Base-by-base conservation (phyloP, 2,888 invertebrate genomes). In the Dasysyrphus tricinctus region DNA sequence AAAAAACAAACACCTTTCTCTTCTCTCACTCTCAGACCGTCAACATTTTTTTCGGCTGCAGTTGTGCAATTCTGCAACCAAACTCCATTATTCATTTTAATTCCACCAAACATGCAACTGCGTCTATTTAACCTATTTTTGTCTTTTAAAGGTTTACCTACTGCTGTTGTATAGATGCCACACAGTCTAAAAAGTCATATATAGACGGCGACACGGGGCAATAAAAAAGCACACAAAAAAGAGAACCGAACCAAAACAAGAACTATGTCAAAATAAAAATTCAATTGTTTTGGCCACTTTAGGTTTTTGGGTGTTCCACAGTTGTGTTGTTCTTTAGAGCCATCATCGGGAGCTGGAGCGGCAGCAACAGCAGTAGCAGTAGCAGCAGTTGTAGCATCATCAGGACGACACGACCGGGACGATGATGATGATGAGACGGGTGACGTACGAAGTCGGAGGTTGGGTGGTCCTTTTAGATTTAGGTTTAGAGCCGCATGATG, bases 401-500 rank as follows among this genome's bases (percentile, higher is more conserved):
- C 11, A 24, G 57, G n/a, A 34, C 57, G 42, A 65, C 44, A 63
- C 34, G 59, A 61, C 12, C 9, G 37, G 16, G 24, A 37, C 1
- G 57, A 54, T 11, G 74, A 63, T 70, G 69, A 81, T 80, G 80
- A 80, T 76, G 73, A 80, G 76, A 76, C 56, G 80, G 77, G 77
- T 80, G 84, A 85, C 56, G 84, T 73, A 76, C 11, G 51, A 67
- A 75, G 77, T 85, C 69, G 72, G 81, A 72, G 72, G 56, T 79
- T 61, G 80, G 56, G 57, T 76, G 69, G 80, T 78, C 44, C 81
- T 73, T 81, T 85, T 81, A 78, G 81, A 81, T 81, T 85, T 81
- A 69, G 85, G 81, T 81, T 85, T 85, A 77, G 81, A 85, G 85
- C 77, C 81, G 81, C 81, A 85, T 81, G 81, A 85, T 85, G 85